Evolutionary conservation across 2,797 vertebrate genomes (phyloP), one percentile per base, ranked within the genome.

Genomic region (Lindbergichthys nudifrons): DNA sequence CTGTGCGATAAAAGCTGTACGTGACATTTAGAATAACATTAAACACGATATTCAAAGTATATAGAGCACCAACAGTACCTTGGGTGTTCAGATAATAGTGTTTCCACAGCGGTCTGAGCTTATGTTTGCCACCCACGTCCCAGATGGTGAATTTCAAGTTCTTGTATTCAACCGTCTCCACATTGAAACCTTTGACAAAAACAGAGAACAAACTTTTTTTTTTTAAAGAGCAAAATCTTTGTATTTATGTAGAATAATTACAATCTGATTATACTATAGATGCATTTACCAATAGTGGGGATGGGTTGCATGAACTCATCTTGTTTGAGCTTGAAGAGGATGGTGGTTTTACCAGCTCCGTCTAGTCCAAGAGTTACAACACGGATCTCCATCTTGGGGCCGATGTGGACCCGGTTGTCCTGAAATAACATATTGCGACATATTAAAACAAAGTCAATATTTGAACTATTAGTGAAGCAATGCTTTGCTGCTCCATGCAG

Each of bases 221-320:
- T 51, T 26, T 26, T 26, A 4, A 0, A 23, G 3, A 23, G 18
- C 10, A 16, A 4, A 2, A 21, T n/a, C 21, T 0, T n/a, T 5
- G 10, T 23, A 0, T 43, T 36, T 7, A 1, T 10, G 19, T 51
- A 39, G 43, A 3, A 32, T 45, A 21, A 15, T 47, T 16, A 18
- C 26, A 1, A 18, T 2, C 16, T 3, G 12, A 2, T n/a, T 4
- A 51, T 0, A 10, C 14, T 21, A 9, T 8, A 12, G 1, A 21
- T 30, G 58, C 2, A 87, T 76, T 88, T 92, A 98, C 98, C 98
- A 87, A 99, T 99, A 73, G 98, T 99, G 30, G 98, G 98, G 90
- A 99, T 99, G 50, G 98, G 98, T 75, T 99, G 98, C 98, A 99
- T 99, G 90, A 99, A 99, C 87, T 99, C 98, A 72, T 99, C 98